Percentiles rank a stretch among this genome's conserved stretches.
These are phyloP conservation scores for Columba janthina DNA, from an alignment of 2,113 vertebrate species.

Conservation along the genomic window DNA sequence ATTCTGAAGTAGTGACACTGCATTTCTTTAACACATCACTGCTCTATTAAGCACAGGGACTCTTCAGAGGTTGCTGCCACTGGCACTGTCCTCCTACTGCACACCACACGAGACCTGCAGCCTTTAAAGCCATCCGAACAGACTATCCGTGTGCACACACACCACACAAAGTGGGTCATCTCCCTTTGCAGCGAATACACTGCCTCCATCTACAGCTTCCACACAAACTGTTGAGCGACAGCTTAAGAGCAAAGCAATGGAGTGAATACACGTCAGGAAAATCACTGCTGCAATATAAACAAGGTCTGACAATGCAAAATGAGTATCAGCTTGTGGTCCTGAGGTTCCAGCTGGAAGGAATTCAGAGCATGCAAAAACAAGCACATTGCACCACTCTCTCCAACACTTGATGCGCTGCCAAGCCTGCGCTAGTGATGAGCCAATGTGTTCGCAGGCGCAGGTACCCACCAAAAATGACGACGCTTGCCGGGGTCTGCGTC, in stretches of 20 bases:
- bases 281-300: neutral
- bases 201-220: neutral
- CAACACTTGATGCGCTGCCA: neutral
- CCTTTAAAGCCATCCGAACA: neutral
- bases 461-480: neutral
- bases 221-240: neutral
- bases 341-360: constrained; percentile 17
- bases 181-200: neutral
- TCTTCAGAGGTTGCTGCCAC: neutral
- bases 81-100: neutral
- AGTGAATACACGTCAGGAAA: neutral
- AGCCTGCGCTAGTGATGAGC: neutral
- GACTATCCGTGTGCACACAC: neutral
- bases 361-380: neutral
- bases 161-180: neutral
- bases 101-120: neutral
- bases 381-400: neutral
- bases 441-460: neutral
- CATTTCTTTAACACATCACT: neutral
- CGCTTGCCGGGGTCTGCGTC: fast-evolving
- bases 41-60: neutral
- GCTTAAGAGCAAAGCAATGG: neutral
- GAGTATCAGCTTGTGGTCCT: neutral
- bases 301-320: constrained; percentile 15
- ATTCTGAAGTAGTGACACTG: neutral